A percentile compares a stretch with the other conserved stretches of the same genome.
Evolutionary conservation across 2,888 invertebrate genomes (phyloP).

Genomic region (Omphaloscelis lunosa): DNA sequence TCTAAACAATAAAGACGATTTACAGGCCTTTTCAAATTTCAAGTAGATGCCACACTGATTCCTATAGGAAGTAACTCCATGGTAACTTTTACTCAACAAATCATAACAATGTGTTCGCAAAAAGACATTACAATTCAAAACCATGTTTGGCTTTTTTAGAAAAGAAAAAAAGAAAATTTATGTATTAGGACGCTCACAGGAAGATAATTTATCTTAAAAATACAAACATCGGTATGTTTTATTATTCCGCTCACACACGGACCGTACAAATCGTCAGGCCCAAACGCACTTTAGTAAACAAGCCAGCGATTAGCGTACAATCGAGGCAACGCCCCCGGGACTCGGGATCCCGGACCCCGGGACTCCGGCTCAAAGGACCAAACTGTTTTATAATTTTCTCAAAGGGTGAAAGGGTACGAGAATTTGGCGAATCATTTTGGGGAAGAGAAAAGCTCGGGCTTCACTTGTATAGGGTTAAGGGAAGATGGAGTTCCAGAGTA

Average conservation of each 20-base stretch:
- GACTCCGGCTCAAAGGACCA: conserved; percentile 61
- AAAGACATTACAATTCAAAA: background rate
- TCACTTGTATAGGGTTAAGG: conserved; percentile 13
- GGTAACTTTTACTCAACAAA: background rate
- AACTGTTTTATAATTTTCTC: conserved; percentile 68
- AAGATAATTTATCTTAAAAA: background rate
- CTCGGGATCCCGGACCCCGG: conserved; percentile 53
- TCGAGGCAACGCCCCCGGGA: conserved; percentile 70
- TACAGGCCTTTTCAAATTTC: background rate
- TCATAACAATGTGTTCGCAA: background rate
- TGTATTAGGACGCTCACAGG: background rate
- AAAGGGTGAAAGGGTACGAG: conserved; percentile 61
- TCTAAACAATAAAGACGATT: background rate
- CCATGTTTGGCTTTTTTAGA: background rate
- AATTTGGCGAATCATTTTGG: conserved; percentile 64
- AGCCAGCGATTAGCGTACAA: conserved; percentile 79
- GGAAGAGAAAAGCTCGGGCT: conserved; percentile 39
- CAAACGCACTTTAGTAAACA: conserved; percentile 79
- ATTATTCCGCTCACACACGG: conserved; percentile 51
- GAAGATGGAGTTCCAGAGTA: conserved; percentile 42
- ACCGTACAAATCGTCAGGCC: conserved; percentile 57
- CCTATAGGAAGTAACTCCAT: background rate
- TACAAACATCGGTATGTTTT: background rate
- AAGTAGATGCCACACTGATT: background rate
- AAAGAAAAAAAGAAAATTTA: background rate